These are phyloP conservation scores for Dusona sp. DNA, from an alignment of 2,888 invertebrate species.

Conservation along the genomic window DNA sequence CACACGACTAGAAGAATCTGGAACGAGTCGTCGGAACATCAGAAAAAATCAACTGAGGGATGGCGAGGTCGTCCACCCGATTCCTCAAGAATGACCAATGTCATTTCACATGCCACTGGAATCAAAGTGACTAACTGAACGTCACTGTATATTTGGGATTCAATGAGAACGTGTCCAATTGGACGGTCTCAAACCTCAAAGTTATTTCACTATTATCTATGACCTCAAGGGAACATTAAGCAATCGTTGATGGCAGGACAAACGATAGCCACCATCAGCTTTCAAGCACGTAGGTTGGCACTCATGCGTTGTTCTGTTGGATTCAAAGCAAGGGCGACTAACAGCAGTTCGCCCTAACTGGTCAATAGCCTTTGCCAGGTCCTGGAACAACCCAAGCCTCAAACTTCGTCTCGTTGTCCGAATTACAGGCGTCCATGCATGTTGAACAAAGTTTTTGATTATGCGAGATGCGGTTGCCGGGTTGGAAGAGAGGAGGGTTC, in stretches of 20 bases:
- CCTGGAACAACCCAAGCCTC: constrained; percentile 40
- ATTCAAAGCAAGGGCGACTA: constrained; percentile 19
- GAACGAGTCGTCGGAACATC: not conserved
- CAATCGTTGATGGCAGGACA: constrained; percentile 9
- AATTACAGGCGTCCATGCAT: constrained; percentile 55
- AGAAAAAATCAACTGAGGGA: not conserved
- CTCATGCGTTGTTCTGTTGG: constrained; percentile 29
- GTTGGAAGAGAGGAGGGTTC: constrained; percentile 8
- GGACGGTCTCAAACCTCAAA: not conserved
- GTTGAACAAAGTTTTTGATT: constrained; percentile 54
- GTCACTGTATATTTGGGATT: not conserved
- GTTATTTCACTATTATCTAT: constrained; percentile 12
- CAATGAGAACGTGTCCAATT: constrained; percentile 25
- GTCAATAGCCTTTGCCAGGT: constrained; percentile 32
- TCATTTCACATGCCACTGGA: not conserved
- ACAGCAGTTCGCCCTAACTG: constrained; percentile 14
- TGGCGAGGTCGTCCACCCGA: not conserved
- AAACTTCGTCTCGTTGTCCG: constrained; percentile 61
- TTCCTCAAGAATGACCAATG: not conserved
- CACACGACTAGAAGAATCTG: not conserved
- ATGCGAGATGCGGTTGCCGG: constrained; percentile 38
- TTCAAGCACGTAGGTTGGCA: constrained; percentile 24
- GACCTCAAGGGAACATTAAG: constrained; percentile 50
- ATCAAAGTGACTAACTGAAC: not conserved
- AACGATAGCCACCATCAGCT: constrained; percentile 58